Percentiles rank a stretch among this genome's conserved stretches.
phyloP scores from a whole-genome alignment of 2,113 vertebrate genomes.

The Ceyx cyanopectus region DNA sequence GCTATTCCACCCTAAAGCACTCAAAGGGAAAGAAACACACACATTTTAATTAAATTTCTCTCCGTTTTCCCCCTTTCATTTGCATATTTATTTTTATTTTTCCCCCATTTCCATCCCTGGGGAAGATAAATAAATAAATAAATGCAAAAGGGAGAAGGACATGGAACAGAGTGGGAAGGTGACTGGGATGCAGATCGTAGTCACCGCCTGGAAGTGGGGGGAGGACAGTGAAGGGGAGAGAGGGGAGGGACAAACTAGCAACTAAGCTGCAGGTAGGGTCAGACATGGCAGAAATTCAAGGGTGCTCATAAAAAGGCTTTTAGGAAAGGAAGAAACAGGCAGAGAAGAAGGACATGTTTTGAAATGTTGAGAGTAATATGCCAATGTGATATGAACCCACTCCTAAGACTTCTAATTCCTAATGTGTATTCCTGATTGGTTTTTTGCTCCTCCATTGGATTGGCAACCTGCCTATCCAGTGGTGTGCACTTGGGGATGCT shows the following conservation, averaged over 20 bases:
- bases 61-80: slow-evolving; percentile 52
- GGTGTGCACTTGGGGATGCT: not conserved
- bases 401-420: not conserved
- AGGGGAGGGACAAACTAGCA: not conserved
- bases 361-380: not conserved
- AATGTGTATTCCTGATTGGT: accelerated
- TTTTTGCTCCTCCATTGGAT: not conserved
- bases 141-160: slow-evolving; percentile 50
- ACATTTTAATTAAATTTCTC: slow-evolving; percentile 76
- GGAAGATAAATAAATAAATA: slow-evolving; percentile 51
- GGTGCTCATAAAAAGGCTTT: not conserved
- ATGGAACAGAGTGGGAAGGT: slow-evolving; percentile 32
- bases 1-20: slow-evolving; percentile 70
- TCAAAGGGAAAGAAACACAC: slow-evolving; percentile 69
- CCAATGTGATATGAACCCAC: not conserved
- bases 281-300: not conserved
- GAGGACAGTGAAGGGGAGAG: not conserved
- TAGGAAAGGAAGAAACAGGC: not conserved
- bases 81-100: slow-evolving; percentile 64
- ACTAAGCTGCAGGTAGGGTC: not conserved
- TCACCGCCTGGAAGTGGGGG: not conserved
- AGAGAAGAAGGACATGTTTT: not conserved
- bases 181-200: slow-evolving; percentile 55
- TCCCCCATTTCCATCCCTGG: not conserved
- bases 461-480: not conserved